Conservation (phyloP, 2,113 vertebrate species). For the Arizona elegans region DNA sequence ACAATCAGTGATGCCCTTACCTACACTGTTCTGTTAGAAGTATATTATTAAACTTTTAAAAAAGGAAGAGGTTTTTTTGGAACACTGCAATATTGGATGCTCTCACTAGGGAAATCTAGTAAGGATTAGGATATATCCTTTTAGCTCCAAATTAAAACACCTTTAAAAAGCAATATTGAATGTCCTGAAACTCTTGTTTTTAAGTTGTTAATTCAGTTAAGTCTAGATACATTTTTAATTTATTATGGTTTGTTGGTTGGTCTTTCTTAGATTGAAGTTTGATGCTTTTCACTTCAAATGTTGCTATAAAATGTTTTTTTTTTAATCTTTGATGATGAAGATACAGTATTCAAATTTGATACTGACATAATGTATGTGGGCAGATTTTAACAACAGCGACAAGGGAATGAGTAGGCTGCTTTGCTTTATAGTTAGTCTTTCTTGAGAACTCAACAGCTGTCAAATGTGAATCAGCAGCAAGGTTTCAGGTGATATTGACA, state of each 20-base stretch:
- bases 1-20: background rate
- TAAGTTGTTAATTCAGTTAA: background rate
- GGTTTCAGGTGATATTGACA: background rate
- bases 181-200: background rate
- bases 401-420: background rate
- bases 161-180: background rate
- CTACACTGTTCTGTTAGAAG: background rate
- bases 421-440: background rate
- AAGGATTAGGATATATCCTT: background rate
- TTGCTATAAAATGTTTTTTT: background rate
- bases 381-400: background rate
- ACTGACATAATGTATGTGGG: background rate
- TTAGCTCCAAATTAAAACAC: background rate
- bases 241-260: background rate
- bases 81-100: background rate
- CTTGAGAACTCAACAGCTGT: slow-evolving; percentile 19
- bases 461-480: background rate
- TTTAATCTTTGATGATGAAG: background rate
- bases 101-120: background rate
- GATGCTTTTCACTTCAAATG: background rate
- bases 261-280: background rate
- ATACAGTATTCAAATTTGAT: background rate
- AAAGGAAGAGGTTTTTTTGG: background rate
- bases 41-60: background rate
- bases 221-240: background rate